These are phyloP conservation scores for Thunnus thynnus DNA, from an alignment of 2,113 vertebrate species.

Conservation along the genomic window DNA sequence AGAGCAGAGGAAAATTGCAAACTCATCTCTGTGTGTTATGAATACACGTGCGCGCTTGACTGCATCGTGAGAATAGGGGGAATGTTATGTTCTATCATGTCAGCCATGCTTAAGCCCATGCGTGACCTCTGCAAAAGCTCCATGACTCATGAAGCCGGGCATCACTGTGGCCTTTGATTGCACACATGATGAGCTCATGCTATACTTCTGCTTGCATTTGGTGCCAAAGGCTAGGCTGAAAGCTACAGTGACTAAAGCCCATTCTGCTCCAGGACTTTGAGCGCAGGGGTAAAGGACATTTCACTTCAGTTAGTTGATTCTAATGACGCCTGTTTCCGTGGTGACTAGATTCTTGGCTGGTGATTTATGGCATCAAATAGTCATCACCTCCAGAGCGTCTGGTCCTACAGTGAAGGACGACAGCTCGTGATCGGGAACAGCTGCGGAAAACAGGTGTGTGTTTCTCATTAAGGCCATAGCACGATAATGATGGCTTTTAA, in stretches of 20 bases:
- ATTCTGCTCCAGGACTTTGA: slow-evolving; percentile 28
- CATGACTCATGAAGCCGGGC: slow-evolving; percentile 40
- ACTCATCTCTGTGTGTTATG: not conserved
- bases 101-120: slow-evolving; percentile 11
- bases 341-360: slow-evolving; percentile 54
- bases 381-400: slow-evolving; percentile 66
- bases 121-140: slow-evolving; percentile 38
- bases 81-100: slow-evolving; percentile 12
- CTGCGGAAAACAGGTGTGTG: slow-evolving; percentile 79
- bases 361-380: slow-evolving; percentile 71
- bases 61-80: not conserved
- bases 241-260: slow-evolving; percentile 41
- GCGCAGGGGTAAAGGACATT: slow-evolving; percentile 36
- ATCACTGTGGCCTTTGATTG: slow-evolving; percentile 18
- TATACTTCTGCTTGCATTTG: slow-evolving; percentile 23
- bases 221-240: slow-evolving; percentile 18
- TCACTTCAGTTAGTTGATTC: slow-evolving; percentile 41
- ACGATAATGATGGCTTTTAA: slow-evolving; percentile 70
- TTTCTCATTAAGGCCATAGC: slow-evolving; percentile 64
- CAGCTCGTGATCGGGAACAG: slow-evolving; percentile 74
- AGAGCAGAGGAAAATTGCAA: not conserved
- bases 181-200: slow-evolving; percentile 55
- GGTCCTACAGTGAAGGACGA: slow-evolving; percentile 61
- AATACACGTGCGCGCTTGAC: not conserved
- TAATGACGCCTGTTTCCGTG: slow-evolving; percentile 64